Percentiles rank a stretch among this genome's conserved stretches.
phyloP scores from a whole-genome alignment of 2,888 invertebrate genomes.

The Rotaria sp. region DNA sequence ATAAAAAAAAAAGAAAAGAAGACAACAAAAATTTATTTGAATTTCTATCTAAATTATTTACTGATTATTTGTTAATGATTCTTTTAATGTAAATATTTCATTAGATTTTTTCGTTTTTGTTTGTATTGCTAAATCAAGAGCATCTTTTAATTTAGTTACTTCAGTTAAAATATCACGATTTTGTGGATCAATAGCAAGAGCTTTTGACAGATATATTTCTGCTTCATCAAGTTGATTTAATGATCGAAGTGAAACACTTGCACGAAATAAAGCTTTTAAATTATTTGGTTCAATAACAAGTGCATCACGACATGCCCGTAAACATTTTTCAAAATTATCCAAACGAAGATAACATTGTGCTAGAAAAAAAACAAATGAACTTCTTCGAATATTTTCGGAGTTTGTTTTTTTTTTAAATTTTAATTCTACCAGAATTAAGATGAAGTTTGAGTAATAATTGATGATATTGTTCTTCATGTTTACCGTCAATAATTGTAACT shows the following conservation, averaged over 20 bases:
- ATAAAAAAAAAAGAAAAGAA: background rate
- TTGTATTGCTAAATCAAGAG: background rate
- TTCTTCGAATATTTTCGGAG: background rate
- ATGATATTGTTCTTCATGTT: constrained; percentile 26
- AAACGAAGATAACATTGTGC: constrained; percentile 27
- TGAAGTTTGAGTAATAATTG: constrained; percentile 18
- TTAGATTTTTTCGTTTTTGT: background rate
- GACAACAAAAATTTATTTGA: too few relatives aligned
- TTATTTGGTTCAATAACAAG: constrained; percentile 18
- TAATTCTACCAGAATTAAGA: background rate
- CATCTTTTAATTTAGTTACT: background rate
- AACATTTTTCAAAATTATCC: background rate
- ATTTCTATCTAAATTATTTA: too few relatives aligned
- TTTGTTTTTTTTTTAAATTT: background rate
- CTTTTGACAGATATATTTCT: background rate
- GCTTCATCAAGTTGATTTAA: background rate
- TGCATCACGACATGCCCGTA: background rate
- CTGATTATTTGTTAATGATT: background rate
- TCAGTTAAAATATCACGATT: background rate
- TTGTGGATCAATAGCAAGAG: background rate
- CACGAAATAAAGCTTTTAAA: constrained; percentile 26
- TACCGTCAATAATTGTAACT: background rate
- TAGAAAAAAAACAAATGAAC: background rate
- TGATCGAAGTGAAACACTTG: constrained; percentile 10
- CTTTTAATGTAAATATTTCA: background rate